phyloP scores from a whole-genome alignment of 2,797 vertebrate genomes.

The Bucorvus abyssinicus region DNA sequence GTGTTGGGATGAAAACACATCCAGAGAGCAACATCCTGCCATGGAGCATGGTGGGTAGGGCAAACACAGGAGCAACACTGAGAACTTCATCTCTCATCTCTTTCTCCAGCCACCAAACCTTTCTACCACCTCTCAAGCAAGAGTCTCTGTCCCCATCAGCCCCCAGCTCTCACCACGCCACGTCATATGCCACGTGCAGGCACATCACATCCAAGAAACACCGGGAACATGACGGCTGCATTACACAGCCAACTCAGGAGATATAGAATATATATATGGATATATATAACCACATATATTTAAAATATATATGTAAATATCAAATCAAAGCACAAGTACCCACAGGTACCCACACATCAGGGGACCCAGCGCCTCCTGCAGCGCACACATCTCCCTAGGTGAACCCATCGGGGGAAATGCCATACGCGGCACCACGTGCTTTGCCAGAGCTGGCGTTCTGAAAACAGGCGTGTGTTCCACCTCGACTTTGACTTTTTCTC shows the following conservation, averaged over 20 bases:
- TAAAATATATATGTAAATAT: background rate
- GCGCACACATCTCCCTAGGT: background rate
- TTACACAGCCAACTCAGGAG: background rate
- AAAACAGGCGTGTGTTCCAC: background rate
- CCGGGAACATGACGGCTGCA: background rate
- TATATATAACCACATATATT: no score
- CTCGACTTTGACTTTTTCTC: background rate
- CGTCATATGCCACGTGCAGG: fast-evolving
- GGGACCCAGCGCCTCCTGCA: background rate
- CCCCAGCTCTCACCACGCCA: background rate
- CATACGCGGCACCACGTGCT: background rate
- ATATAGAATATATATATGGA: background rate
- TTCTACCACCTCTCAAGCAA: fast-evolving
- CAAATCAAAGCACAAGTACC: background rate
- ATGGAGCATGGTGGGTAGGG: fast-evolving
- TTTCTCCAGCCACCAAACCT: background rate
- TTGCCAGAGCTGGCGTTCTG: background rate
- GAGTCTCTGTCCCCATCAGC: background rate
- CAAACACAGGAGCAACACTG: background rate
- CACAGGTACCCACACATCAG: background rate
- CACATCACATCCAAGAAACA: background rate
- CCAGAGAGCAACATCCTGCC: background rate
- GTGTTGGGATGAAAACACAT: background rate
- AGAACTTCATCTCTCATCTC: background rate
- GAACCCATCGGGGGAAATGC: background rate